Percentiles rank a stretch among this genome's conserved stretches.
These are phyloP conservation scores for Lophius americanus DNA, from an alignment of 2,797 vertebrate genomes.

Conservation along the genomic window DNA sequence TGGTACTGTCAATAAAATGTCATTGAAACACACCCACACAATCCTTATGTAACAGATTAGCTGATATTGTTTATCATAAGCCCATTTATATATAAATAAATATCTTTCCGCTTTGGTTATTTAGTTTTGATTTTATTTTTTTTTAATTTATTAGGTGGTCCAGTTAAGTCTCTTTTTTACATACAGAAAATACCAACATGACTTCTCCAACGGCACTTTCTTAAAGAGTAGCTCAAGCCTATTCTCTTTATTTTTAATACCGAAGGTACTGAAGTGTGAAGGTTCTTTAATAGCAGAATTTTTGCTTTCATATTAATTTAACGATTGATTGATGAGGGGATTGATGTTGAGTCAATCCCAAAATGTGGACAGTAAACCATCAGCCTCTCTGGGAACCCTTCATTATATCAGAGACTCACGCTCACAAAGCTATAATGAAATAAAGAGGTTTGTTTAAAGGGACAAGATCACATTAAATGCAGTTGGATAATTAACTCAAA, in stretches of 20 bases:
- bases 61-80: background rate
- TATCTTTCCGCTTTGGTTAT: background rate
- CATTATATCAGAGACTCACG: background rate
- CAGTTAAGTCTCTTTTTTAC: too few species aligned
- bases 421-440: background rate
- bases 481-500: constrained; percentile 17
- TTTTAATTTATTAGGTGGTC: too few species aligned
- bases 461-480: constrained; percentile 8
- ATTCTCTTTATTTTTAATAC: background rate
- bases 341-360: background rate
- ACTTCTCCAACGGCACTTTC: too few species aligned
- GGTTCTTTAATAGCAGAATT: background rate
- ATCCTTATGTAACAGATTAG: background rate
- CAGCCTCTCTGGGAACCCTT: constrained; percentile 1
- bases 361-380: background rate
- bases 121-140: background rate
- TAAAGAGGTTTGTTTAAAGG: constrained; percentile 10
- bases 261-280: background rate
- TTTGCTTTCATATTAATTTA: too few species aligned
- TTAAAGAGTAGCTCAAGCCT: too few species aligned
- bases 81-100: background rate
- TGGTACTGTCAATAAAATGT: background rate
- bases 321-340: too few species aligned
- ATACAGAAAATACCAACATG: too few species aligned
- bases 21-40: background rate